phyloP scores from a whole-genome alignment of 1,140 invertebrate species.

The Hyles euphorbiae region DNA sequence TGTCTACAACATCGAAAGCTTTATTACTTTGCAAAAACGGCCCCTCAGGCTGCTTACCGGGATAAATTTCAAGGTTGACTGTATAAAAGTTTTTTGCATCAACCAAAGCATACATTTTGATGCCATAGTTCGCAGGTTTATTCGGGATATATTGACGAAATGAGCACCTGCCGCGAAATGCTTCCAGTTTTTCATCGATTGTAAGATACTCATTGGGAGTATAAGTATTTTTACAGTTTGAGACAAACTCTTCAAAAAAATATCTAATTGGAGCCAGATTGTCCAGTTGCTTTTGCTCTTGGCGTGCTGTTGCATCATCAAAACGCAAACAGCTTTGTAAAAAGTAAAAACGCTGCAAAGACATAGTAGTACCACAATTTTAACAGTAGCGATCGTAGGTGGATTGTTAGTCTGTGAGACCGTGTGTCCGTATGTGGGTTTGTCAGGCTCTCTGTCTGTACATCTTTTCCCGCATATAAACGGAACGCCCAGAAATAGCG shows the following conservation, averaged over 20 bases:
- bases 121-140: slow-evolving; percentile 71
- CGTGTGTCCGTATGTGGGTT: too few relatives aligned
- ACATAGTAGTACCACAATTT: slow-evolving; percentile 8
- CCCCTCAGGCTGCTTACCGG: slow-evolving; percentile 23
- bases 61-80: slow-evolving; percentile 33
- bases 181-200: slow-evolving; percentile 31
- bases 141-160: slow-evolving; percentile 66
- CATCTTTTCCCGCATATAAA: too few relatives aligned
- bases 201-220: too few relatives aligned
- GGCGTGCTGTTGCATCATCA: too few relatives aligned
- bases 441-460: too few relatives aligned
- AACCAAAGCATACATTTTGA: slow-evolving; percentile 50
- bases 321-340: slow-evolving; percentile 8
- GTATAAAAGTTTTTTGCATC: slow-evolving; percentile 38
- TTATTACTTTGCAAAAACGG: slow-evolving; percentile 20
- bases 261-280: too few relatives aligned
- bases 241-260: too few relatives aligned
- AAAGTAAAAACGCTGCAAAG: slow-evolving; percentile 14
- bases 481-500: too few relatives aligned
- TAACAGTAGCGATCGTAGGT: too few relatives aligned
- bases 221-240: too few relatives aligned
- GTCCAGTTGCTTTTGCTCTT: too few relatives aligned
- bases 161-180: slow-evolving; percentile 47
- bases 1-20: slow-evolving; percentile 18
- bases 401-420: background rate